Evolutionary conservation across 2,888 invertebrate species (phyloP).

Genomic region (Balanococcus diminutus): DNA sequence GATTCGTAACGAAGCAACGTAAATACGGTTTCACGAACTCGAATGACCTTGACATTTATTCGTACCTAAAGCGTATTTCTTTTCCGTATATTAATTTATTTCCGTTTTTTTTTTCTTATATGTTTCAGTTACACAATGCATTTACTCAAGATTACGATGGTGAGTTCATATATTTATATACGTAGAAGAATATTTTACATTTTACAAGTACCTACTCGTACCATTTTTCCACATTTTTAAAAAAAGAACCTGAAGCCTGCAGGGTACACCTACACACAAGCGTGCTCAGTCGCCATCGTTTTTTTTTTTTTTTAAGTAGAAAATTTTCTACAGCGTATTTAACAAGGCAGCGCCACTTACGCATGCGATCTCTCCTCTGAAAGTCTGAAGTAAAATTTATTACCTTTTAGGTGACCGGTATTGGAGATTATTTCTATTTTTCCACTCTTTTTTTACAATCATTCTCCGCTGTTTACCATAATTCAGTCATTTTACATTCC

Average conservation of each 20-base stretch:
- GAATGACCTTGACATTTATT: conserved; percentile 8
- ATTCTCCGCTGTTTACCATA: background rate
- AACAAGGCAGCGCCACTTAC: background rate
- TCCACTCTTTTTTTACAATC: background rate
- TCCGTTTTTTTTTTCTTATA: background rate
- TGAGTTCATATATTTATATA: conserved; percentile 50
- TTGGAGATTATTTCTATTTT: background rate
- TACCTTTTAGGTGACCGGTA: conserved; percentile 1
- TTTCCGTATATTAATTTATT: background rate
- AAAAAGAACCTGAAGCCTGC: too few relatives aligned
- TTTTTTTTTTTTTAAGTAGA: background rate
- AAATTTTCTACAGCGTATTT: background rate
- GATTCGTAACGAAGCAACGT: background rate
- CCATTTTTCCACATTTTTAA: background rate
- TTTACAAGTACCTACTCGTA: background rate
- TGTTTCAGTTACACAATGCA: conserved; percentile 55
- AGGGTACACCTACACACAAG: background rate
- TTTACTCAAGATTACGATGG: conserved; percentile 57
- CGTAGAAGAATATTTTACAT: background rate
- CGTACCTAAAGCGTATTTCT: background rate
- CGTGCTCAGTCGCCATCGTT: background rate
- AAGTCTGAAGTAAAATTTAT: background rate
- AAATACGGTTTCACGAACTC: background rate
- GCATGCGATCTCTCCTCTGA: background rate
- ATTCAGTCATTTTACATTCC: conserved; percentile 3